A percentile compares a stretch with the other conserved stretches of the same genome.
These are phyloP conservation scores for Harmothoe impar DNA, from an alignment of 2,888 invertebrate genomes.

Conservation along the genomic window DNA sequence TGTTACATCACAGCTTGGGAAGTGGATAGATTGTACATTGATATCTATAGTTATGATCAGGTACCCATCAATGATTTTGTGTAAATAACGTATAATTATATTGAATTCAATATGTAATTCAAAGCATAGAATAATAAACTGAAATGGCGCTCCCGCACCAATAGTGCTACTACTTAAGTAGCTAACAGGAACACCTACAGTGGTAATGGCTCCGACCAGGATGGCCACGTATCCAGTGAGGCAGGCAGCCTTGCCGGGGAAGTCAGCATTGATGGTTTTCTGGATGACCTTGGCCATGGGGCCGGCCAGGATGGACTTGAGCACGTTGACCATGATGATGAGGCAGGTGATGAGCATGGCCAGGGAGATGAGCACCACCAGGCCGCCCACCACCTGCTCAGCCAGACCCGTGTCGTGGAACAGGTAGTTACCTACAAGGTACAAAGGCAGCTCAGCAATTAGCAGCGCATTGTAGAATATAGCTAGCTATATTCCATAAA, in stretches of 20 bases:
- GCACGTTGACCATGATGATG: conserved; percentile 78
- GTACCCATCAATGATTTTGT: no score
- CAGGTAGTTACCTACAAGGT: conserved; percentile 45
- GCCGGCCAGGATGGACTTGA: conserved; percentile 75
- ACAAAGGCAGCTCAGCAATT: not conserved
- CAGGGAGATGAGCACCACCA: conserved; percentile 76
- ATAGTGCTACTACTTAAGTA: no score
- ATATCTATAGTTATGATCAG: no score
- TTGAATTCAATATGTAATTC: no score
- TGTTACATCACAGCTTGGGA: no score
- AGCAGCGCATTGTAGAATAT: no score
- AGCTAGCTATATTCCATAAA: no score
- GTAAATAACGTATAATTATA: no score
- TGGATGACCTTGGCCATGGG: conserved; percentile 77
- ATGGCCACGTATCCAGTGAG: conserved; percentile 70
- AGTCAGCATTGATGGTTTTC: conserved; percentile 78
- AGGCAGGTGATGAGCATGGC: conserved; percentile 75
- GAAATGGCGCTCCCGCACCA: no score
- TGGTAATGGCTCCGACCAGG: conserved; percentile 72
- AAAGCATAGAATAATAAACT: no score
- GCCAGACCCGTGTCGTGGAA: conserved; percentile 55
- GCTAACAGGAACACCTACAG: conserved; percentile 65
- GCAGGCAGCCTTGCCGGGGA: conserved; percentile 71
- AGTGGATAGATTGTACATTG: no score
- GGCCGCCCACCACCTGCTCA: conserved; percentile 70